Percentiles rank a stretch among this genome's conserved stretches.
phyloP scores from a whole-genome alignment of 2,888 invertebrate species.

The Ornithoptera priamus region DNA sequence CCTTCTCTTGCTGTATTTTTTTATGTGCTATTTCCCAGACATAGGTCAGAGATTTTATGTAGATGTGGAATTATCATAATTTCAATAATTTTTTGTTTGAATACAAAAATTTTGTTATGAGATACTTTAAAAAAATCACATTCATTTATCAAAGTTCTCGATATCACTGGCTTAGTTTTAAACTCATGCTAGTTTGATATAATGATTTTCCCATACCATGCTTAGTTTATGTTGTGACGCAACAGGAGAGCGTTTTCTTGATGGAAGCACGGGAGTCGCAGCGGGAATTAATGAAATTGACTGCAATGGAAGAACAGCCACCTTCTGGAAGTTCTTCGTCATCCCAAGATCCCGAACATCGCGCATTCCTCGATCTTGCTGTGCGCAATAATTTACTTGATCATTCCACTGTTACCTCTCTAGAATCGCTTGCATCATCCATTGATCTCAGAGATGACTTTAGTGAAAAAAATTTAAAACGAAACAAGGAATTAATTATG shows the following conservation, averaged over 20 bases:
- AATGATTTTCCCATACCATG: slow-evolving; percentile 7
- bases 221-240: slow-evolving; percentile 34
- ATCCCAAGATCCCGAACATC: slow-evolving; percentile 32
- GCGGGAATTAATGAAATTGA: slow-evolving; percentile 77
- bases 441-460: slow-evolving; percentile 52
- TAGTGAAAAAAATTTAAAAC: slow-evolving; percentile 49
- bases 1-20: no score
- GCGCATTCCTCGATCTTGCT: slow-evolving; percentile 54
- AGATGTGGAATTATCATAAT: no score
- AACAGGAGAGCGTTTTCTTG: slow-evolving; percentile 89
- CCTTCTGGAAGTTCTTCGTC: slow-evolving; percentile 38
- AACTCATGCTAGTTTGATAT: neutral
- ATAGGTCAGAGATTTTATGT: no score
- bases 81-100: neutral
- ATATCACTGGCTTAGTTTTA: neutral
- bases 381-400: slow-evolving; percentile 47
- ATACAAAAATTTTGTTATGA: neutral
- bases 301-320: slow-evolving; percentile 49
- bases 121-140: no score
- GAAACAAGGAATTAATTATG: slow-evolving; percentile 50
- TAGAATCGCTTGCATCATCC: slow-evolving; percentile 75
- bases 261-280: slow-evolving; percentile 89
- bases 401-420: slow-evolving; percentile 78
- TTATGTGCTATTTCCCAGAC: no score
- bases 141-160: no score